These are phyloP conservation scores for Xanthorhoe designata DNA, from an alignment of 2,888 invertebrate genomes.

Conservation along the genomic window DNA sequence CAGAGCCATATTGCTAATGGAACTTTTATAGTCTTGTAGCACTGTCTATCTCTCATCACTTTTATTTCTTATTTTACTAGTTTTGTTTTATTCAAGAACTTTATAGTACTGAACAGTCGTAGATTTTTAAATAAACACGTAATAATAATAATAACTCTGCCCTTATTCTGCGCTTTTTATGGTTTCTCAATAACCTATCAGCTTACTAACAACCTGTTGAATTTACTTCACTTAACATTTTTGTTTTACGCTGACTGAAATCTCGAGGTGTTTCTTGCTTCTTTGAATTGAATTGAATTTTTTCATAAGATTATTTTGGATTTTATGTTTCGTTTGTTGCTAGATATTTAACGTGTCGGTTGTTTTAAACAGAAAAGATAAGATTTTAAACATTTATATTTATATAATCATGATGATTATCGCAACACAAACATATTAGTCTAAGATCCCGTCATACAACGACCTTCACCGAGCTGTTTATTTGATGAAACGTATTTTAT, in stretches of 20 bases:
- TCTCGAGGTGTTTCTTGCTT: neutral
- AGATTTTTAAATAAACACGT: constrained; percentile 1
- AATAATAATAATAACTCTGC: too few species aligned
- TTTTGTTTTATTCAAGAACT: neutral
- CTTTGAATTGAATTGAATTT: neutral
- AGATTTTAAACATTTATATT: too few species aligned
- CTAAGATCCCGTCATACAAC: too few species aligned
- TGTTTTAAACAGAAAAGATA: too few species aligned
- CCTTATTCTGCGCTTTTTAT: constrained; percentile 4
- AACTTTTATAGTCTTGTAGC: constrained; percentile 10
- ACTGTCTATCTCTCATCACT: neutral
- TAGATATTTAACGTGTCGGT: too few species aligned
- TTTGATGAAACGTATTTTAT: too few species aligned
- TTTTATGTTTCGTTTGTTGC: too few species aligned
- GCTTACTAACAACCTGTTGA: constrained; percentile 15
- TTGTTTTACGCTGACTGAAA: neutral
- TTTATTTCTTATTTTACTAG: neutral
- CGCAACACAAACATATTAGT: too few species aligned
- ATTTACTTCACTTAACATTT: constrained; percentile 5
- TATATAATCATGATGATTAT: too few species aligned
- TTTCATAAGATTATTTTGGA: too few species aligned
- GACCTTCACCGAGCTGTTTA: too few species aligned
- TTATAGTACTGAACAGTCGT: neutral
- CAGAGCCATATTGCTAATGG: constrained; percentile 9
- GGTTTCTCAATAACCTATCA: constrained; percentile 6